Percentiles rank a stretch among this genome's conserved stretches.
phyloP scores from a whole-genome alignment of 2,113 vertebrate species.

The Dicrurus megarhynchus region DNA sequence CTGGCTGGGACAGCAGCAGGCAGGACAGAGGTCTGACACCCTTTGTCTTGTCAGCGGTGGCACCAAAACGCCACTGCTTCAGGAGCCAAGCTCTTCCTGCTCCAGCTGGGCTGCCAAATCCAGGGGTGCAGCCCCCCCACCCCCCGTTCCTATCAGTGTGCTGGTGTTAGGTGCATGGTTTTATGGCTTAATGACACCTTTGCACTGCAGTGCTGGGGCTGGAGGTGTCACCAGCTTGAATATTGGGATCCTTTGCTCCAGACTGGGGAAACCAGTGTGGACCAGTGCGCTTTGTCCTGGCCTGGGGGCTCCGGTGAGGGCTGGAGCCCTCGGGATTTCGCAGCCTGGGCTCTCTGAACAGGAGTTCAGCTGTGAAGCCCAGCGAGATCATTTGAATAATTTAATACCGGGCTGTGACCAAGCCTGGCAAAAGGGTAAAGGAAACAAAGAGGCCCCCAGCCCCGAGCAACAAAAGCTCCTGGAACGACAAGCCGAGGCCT shows the following conservation, averaged over 20 bases:
- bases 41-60: neutral
- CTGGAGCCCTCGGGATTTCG: neutral
- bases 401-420: conserved; percentile 51
- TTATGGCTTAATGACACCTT: neutral
- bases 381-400: conserved; percentile 41
- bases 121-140: neutral
- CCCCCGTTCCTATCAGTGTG: neutral
- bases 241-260: rapidly evolving
- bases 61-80: neutral
- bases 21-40: neutral
- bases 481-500: conserved; percentile 44
- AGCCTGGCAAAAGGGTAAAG: conserved; percentile 48
- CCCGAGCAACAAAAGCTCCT: conserved; percentile 54
- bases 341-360: neutral
- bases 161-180: neutral
- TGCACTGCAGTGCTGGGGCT: neutral
- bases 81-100: neutral
- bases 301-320: rapidly evolving
- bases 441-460: conserved; percentile 61
- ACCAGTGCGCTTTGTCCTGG: neutral
- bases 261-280: neutral
- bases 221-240: neutral
- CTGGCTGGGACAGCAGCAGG: neutral
- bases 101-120: neutral
- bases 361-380: conserved; percentile 7